phyloP scores from a whole-genome alignment of 2,888 invertebrate species.

The Byasa hedistus region DNA sequence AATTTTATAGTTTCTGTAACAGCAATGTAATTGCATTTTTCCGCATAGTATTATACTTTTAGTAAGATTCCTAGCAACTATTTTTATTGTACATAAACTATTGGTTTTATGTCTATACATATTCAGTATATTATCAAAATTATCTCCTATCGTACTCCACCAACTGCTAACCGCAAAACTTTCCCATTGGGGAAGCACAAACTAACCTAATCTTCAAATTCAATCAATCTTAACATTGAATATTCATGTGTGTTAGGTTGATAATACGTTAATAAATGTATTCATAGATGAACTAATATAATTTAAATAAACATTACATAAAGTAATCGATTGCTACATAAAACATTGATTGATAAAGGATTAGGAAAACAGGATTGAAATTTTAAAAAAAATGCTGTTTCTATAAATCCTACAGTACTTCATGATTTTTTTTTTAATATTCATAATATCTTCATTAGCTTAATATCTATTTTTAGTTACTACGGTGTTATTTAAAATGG shows the following conservation, averaged over 20 bases:
- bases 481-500: no score
- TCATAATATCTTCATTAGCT: no score
- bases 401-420: no score
- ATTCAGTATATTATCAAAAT: not conserved
- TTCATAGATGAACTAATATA: not conserved
- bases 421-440: no score
- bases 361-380: no score
- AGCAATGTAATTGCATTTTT: conserved; percentile 18
- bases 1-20: conserved; percentile 23
- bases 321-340: not conserved
- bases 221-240: conserved; percentile 14
- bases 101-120: not conserved
- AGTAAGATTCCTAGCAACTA: not conserved
- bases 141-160: conserved; percentile 4
- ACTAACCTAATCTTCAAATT: conserved; percentile 12
- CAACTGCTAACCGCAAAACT: conserved; percentile 8
- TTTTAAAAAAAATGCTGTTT: no score
- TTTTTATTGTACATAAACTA: not conserved
- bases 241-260: conserved; percentile 6
- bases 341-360: not conserved
- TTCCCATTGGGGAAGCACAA: conserved; percentile 11
- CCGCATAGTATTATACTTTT: conserved; percentile 14
- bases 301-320: not conserved
- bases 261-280: not conserved
- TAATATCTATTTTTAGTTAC: no score